Percentiles rank a stretch among this genome's conserved stretches.
Conservation (phyloP, 1,140 invertebrate genomes). For the Tetramorium parvispinum region DNA sequence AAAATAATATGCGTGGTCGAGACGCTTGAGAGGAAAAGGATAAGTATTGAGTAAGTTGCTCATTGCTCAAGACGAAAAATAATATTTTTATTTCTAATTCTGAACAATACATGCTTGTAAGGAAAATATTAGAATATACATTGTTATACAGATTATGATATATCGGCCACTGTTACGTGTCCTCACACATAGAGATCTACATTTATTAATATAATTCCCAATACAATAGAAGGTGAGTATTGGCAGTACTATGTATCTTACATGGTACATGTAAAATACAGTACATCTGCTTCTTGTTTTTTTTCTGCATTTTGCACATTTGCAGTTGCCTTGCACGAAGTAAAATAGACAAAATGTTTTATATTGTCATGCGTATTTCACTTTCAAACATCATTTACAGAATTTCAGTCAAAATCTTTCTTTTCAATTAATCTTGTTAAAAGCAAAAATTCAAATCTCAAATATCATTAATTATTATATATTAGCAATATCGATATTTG, state of each 20-base stretch:
- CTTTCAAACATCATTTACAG: conserved; percentile 8
- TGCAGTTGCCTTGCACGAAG: conserved; percentile 25
- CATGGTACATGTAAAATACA: conserved; percentile 40
- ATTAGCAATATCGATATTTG: not conserved
- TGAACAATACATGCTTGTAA: conserved; percentile 70
- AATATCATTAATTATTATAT: not conserved
- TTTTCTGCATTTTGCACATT: conserved; percentile 8
- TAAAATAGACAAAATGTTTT: conserved; percentile 26
- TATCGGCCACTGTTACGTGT: conserved; percentile 47
- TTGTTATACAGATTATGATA: conserved; percentile 66
- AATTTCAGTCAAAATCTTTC: not conserved
- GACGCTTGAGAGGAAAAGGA: conserved; percentile 64
- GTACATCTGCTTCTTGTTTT: conserved; percentile 39
- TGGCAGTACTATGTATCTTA: conserved; percentile 52
- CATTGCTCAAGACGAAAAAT: conserved; percentile 78
- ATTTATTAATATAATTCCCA: conserved; percentile 66
- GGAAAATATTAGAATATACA: conserved; percentile 65
- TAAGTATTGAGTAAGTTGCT: conserved; percentile 67
- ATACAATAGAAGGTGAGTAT: conserved; percentile 36
- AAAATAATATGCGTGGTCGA: conserved; percentile 35
- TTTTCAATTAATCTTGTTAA: conserved; percentile 18
- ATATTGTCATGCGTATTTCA: conserved; percentile 20
- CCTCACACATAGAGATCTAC: conserved; percentile 43
- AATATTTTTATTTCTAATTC: conserved; percentile 81
- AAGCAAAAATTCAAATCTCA: not conserved